These are phyloP conservation scores for Macrotis lagotis DNA, from an alignment of 2,113 vertebrate genomes.

Conservation along the genomic window DNA sequence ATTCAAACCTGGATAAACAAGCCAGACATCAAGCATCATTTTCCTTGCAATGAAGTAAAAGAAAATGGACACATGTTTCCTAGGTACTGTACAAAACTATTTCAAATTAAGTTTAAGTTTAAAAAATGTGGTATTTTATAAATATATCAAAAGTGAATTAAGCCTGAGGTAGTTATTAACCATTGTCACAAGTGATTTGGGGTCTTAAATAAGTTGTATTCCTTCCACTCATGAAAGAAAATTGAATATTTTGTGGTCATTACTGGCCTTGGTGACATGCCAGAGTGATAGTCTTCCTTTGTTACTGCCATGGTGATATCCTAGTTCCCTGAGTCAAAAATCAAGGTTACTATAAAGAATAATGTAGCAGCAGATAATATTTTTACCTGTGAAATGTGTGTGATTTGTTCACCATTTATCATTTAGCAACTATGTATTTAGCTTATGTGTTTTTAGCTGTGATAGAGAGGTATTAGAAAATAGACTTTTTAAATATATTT, in stretches of 20 bases:
- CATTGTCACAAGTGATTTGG: not conserved
- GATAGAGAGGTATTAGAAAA: not conserved
- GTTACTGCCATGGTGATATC: not conserved
- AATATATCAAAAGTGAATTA: not conserved
- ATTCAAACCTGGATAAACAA: slow-evolving; percentile 99
- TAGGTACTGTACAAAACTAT: slow-evolving; percentile 87
- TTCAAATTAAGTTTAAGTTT: too few species aligned
- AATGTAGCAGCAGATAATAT: not conserved
- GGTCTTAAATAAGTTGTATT: not conserved
- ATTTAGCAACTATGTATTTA: not conserved
- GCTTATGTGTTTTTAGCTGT: not conserved
- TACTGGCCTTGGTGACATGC: not conserved
- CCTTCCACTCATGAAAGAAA: not conserved
- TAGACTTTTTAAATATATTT: not conserved
- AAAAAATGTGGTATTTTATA: not conserved
- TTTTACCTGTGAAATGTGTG: not conserved
- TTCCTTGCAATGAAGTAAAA: slow-evolving; percentile 97
- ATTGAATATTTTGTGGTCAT: not conserved
- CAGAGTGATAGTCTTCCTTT: not conserved
- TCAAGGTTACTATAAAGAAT: not conserved
- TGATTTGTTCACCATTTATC: not conserved
- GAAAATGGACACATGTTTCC: slow-evolving; percentile 99
- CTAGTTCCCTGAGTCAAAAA: not conserved
- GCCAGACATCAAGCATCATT: slow-evolving; percentile 96
- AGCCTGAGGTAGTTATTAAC: not conserved